Evolutionary conservation across 2,113 vertebrate genomes (phyloP).

Genomic region (Oryzias woworae): DNA sequence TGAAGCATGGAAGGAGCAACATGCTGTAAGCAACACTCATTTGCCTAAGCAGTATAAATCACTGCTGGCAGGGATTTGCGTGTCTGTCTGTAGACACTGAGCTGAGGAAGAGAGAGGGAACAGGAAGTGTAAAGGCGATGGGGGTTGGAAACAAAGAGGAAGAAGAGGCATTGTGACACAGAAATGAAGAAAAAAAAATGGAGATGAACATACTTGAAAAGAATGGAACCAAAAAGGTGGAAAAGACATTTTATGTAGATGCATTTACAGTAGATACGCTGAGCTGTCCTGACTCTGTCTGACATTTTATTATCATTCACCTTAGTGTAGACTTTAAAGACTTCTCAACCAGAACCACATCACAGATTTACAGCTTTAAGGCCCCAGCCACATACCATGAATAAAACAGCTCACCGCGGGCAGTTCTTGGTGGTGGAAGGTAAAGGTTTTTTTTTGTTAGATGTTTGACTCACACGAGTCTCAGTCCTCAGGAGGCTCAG

Average conservation of each 20-base stretch:
- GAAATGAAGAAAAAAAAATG: slow-evolving; percentile 11
- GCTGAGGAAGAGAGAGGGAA: slow-evolving; percentile 25
- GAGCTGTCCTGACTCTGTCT: slow-evolving; percentile 21
- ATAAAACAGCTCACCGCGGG: slow-evolving; percentile 46
- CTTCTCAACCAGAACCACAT: too few species aligned
- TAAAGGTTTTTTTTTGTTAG: slow-evolving; percentile 19
- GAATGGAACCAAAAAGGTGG: not conserved
- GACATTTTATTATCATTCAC: slow-evolving; percentile 7
- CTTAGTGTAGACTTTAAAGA: not conserved
- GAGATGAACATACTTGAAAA: not conserved
- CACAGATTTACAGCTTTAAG: slow-evolving; percentile 20
- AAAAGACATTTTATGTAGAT: slow-evolving; percentile 11
- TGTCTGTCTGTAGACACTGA: slow-evolving; percentile 51
- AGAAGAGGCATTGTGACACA: slow-evolving; percentile 34
- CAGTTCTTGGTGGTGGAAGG: slow-evolving; percentile 35
- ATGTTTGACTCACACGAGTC: slow-evolving; percentile 35
- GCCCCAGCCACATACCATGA: slow-evolving; percentile 27
- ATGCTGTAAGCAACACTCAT: slow-evolving; percentile 67
- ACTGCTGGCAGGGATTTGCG: slow-evolving; percentile 65
- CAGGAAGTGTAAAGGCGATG: slow-evolving; percentile 32
- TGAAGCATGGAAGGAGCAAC: slow-evolving; percentile 67
- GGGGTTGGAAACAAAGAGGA: slow-evolving; percentile 20
- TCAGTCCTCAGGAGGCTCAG: slow-evolving; percentile 17
- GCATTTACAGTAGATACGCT: slow-evolving; percentile 6
- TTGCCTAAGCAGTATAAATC: slow-evolving; percentile 76